These are phyloP conservation scores for Amiota communis DNA, from an alignment of 2,888 invertebrate genomes.

Conservation along the genomic window DNA sequence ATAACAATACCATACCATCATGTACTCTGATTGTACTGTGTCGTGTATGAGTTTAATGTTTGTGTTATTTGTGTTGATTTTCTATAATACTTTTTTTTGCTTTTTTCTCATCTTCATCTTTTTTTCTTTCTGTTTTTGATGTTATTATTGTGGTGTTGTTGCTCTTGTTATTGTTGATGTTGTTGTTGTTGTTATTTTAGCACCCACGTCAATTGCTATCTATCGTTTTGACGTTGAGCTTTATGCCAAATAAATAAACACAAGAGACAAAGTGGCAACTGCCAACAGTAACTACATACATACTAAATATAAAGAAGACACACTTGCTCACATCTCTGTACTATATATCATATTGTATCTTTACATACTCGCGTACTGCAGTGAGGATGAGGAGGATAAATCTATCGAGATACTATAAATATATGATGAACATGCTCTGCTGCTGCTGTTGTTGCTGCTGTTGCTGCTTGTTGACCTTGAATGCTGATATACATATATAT, in stretches of 20 bases:
- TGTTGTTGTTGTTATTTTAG: not conserved
- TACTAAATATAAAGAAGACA: too few relatives aligned
- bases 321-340: not conserved
- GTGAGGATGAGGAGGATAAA: too few relatives aligned
- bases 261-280: slow-evolving; percentile 19
- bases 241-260: slow-evolving; percentile 18
- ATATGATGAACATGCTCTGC: not conserved
- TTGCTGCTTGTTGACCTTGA: slow-evolving; percentile 23
- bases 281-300: not conserved
- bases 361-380: not conserved
- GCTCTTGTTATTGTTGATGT: not conserved
- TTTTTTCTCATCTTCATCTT: not conserved
- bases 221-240: slow-evolving; percentile 4
- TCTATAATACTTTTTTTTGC: not conserved
- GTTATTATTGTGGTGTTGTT: not conserved
- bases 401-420: too few relatives aligned
- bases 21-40: too few relatives aligned
- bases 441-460: not conserved
- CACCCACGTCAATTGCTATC: slow-evolving; percentile 18
- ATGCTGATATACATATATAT: slow-evolving; percentile 24
- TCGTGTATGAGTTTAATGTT: too few relatives aligned
- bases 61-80: not conserved
- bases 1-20: too few relatives aligned
- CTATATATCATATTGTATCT: not conserved
- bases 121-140: not conserved